Evolutionary conservation across 2,797 vertebrate species (phyloP), one percentile per base, ranked within the genome.

Genomic region (Allobates femoralis): DNA sequence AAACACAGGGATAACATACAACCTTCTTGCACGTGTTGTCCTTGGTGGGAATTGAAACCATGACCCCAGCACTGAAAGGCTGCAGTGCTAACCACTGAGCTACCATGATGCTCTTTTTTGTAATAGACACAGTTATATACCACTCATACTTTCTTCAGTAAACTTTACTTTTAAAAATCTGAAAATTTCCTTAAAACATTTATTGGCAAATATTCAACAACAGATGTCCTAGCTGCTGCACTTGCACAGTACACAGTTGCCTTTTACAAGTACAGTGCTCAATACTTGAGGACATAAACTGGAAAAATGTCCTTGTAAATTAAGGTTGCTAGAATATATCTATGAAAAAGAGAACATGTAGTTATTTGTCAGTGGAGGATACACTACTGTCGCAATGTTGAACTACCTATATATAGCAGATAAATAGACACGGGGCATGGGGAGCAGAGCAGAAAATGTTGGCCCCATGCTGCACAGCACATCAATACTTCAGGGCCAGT

Each of bases 401-500:
- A 66, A 19, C 18, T 12, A 46, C 21, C 64, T 73, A 80, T 79
- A 78, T 64, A 81, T 64, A 86, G 41, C 28, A 64, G 53, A 62
- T 55, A 80, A 60, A 46, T 30, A 73, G 80, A 71, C 66, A 66
- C 12, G 21, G 75, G 32, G 60, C 51, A 67, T 32, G 51, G 84
- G 30, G 69, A 21, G 21, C 58, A 8, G 18, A 58, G 30, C 50
- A 41, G 74, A 55, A 79, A 79, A 79, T 60, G 66, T 51, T 19
- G 62, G 26, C 73, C 71, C 71, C 85, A 86, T 76, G 79, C 56
- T 75, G 85, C 56, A 75, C 60, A 81, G 64, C 28, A 74, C 79
- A 77, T 83, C 64, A 67, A 83, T 83, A 83, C 74, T 34, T 69
- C 28, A 41, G 73, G 80, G 85, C 79, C 85, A 86, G 34, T 78